Base-by-base conservation (phyloP, 2,113 vertebrate species). In the Platysternon megacephalum region DNA sequence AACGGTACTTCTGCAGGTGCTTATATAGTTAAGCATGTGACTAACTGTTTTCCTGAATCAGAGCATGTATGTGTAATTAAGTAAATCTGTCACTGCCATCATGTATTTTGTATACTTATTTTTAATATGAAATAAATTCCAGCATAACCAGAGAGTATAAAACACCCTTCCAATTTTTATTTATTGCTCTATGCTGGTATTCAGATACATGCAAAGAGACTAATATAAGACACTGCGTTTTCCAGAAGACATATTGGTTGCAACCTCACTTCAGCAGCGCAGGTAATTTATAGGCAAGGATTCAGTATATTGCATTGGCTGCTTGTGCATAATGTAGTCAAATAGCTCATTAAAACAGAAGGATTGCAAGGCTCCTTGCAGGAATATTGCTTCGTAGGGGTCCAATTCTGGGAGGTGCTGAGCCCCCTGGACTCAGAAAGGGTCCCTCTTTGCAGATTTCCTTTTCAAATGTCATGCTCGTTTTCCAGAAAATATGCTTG, bases 91-190 rank as follows among this genome's bases (percentile, higher is more conserved):
- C 61, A 68, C 61, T 49, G 87, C 94, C 91, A 0, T 9, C 92
- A 93, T 92, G 95, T 94, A 95, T 97, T 97, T 97, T 93, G 96
- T 97, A 96, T 95, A 88, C 93, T 94, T 93, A 74, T 96, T 97
- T 96, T 95, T 97, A 83, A 28, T 16, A 46, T 19, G 90, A 96
- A 95, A 97, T 24, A 92, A 92, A 93, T 95, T 97, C 95, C 96
- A 94, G 74, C 94, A 79, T 22, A 92, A 95, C 92, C 87, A 24
- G 90, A 2, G 4, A 96, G 85, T 95, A 94, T 88, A 96, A 88
- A 95, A 96, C 76, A 55, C 39, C 82, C 91, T 93, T 97, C 95
- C 96, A 97, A 95, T 95, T 91, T 96, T 97, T 97, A 94, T 90
- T 92, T 93, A 89, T 93, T 94, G 29, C 13, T 61, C 28, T 82